Percentiles rank a stretch among this genome's conserved stretches.
Conservation (phyloP, 2,113 vertebrate genomes). For the Brachypteracias leptosomus region DNA sequence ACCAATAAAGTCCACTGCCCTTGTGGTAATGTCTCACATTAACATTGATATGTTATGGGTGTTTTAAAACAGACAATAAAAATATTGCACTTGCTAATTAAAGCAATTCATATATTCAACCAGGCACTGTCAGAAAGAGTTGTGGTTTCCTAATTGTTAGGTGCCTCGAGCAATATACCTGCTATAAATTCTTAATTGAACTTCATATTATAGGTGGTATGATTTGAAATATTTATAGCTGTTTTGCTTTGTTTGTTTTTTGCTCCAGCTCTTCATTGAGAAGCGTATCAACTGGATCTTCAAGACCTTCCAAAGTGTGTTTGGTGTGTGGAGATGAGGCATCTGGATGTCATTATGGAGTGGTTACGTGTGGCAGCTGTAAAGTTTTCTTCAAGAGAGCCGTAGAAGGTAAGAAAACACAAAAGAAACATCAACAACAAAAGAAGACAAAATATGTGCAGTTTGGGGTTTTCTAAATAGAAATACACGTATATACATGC, state of each 20-base stretch:
- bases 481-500: too few species aligned
- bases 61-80: slow-evolving; percentile 38
- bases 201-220: not conserved
- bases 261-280: slow-evolving; percentile 87
- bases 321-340: slow-evolving; percentile 98
- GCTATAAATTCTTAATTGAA: slow-evolving; percentile 29
- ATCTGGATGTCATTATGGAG: slow-evolving; percentile 97
- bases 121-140: not conserved
- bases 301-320: slow-evolving; percentile 95
- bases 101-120: not conserved
- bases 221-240: slow-evolving; percentile 25
- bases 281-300: slow-evolving; percentile 88
- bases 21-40: slow-evolving; percentile 17
- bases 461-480: not conserved
- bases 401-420: slow-evolving; percentile 89
- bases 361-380: slow-evolving; percentile 98
- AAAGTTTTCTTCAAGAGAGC: slow-evolving; percentile 99
- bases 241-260: not conserved
- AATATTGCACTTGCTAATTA: slow-evolving; percentile 31
- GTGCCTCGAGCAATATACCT: not conserved
- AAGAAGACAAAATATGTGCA: fast-evolving
- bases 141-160: slow-evolving; percentile 38
- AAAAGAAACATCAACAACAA: not conserved
- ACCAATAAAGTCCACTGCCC: slow-evolving; percentile 19
- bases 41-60: slow-evolving; percentile 22